These are phyloP conservation scores for Meliscaeva auricollis DNA, from an alignment of 2,888 invertebrate species.

Conservation along the genomic window DNA sequence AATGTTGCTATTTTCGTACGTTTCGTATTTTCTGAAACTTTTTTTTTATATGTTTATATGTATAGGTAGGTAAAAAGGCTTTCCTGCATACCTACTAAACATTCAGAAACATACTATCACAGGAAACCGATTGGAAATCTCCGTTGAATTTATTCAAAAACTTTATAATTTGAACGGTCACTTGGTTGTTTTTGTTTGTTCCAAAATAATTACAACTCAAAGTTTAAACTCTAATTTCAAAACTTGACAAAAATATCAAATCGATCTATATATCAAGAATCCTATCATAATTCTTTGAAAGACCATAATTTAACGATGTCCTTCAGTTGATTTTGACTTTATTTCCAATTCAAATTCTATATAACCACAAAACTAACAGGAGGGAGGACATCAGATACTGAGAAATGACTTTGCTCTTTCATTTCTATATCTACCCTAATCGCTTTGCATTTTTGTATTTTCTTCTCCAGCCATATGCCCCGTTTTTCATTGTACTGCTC, in stretches of 20 bases:
- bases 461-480: conserved; percentile 35
- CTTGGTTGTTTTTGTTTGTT: no score
- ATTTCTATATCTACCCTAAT: conserved; percentile 30
- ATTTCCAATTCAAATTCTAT: conserved; percentile 30
- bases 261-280: conserved; percentile 2
- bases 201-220: no score
- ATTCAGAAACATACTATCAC: no score
- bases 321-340: conserved; percentile 16
- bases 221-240: no score
- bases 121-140: no score
- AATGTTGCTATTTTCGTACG: no score
- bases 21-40: no score
- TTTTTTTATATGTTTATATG: no score
- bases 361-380: conserved; percentile 12
- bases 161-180: no score
- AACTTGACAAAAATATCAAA: neutral
- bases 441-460: conserved; percentile 43
- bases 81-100: no score
- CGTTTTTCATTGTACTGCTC: conserved; percentile 18
- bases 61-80: no score
- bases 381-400: conserved; percentile 7
- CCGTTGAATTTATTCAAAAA: no score
- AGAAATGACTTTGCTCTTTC: neutral
- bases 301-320: conserved; percentile 5
- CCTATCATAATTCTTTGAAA: conserved; percentile 9